These are phyloP conservation scores for Mugil cephalus DNA, from an alignment of 2,113 vertebrate genomes.

Conservation along the genomic window DNA sequence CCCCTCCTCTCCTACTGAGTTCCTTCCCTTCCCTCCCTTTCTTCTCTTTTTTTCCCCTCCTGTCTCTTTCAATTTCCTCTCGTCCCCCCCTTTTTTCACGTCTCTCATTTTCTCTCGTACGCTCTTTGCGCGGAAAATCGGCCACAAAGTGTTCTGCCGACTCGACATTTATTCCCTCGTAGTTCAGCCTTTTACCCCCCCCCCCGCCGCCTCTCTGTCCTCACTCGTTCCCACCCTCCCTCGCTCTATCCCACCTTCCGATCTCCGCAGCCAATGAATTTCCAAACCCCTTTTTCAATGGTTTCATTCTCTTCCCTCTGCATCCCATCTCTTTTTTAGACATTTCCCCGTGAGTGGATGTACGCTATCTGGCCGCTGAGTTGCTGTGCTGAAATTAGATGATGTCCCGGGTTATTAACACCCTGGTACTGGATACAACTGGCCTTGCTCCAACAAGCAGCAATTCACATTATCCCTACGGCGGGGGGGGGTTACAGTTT, in stretches of 20 bases:
- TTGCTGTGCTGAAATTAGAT: conserved; percentile 65
- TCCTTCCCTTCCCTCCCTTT: background rate
- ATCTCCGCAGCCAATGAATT: conserved; percentile 45
- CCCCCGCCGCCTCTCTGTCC: conserved; percentile 20
- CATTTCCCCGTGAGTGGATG: conserved; percentile 41
- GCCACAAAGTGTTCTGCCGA: conserved; percentile 66
- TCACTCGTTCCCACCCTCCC: conserved; percentile 13
- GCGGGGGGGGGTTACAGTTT: conserved; percentile 29
- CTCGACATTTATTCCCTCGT: conserved; percentile 56
- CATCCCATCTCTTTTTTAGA: conserved; percentile 35
- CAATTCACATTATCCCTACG: conserved; percentile 53
- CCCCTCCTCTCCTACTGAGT: background rate
- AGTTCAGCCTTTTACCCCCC: conserved; percentile 42
- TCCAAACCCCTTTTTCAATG: conserved; percentile 17
- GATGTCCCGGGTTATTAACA: conserved; percentile 63
- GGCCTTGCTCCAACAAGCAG: conserved; percentile 62
- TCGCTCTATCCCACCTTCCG: conserved; percentile 18
- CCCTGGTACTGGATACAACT: conserved; percentile 46
- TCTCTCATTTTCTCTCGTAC: conserved; percentile 37
- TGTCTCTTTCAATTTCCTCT: conserved; percentile 40
- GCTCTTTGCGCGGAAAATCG: conserved; percentile 42
- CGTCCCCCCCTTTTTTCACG: background rate
- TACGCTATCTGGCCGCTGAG: conserved; percentile 37
- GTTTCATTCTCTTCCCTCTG: conserved; percentile 32
- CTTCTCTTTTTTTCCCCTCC: conserved; percentile 8